Evolutionary conservation across 2,797 vertebrate species (phyloP).

Genomic region (Dermochelys coriacea): DNA sequence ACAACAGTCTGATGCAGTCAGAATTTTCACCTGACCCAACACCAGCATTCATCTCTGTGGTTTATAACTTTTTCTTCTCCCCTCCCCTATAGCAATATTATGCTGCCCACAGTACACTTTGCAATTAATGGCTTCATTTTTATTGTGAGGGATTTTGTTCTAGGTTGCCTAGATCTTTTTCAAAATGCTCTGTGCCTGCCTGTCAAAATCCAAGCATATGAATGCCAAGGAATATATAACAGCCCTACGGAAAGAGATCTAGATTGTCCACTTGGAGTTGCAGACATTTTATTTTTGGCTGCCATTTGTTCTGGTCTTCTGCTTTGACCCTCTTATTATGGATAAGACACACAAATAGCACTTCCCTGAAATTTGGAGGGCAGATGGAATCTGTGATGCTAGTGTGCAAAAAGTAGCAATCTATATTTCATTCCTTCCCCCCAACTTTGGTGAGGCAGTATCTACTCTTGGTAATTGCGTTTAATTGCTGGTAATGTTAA

Average conservation of each 20-base stretch:
- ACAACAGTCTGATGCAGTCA: neutral
- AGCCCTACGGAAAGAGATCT: neutral
- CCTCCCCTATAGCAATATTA: rapidly evolving
- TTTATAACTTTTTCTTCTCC: neutral
- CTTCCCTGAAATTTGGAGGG: neutral
- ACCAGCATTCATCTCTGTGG: neutral
- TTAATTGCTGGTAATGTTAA: neutral
- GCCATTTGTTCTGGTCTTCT: neutral
- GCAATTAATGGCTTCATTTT: rapidly evolving
- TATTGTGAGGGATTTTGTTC: neutral
- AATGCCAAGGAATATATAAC: neutral
- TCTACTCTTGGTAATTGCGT: neutral
- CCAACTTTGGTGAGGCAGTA: neutral
- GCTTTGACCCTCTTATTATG: rapidly evolving
- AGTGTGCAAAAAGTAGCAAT: neutral
- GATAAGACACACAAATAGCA: rapidly evolving
- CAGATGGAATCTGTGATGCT: neutral
- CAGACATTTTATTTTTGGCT: neutral
- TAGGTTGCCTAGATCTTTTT: neutral
- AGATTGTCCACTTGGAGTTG: neutral
- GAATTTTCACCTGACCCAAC: rapidly evolving
- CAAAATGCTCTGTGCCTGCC: neutral
- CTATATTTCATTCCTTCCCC: rapidly evolving
- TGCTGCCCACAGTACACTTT: neutral
- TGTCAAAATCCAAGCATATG: neutral